These are phyloP conservation scores for Lepidonotus clava DNA, from an alignment of 2,888 invertebrate species.

Conservation along the genomic window DNA sequence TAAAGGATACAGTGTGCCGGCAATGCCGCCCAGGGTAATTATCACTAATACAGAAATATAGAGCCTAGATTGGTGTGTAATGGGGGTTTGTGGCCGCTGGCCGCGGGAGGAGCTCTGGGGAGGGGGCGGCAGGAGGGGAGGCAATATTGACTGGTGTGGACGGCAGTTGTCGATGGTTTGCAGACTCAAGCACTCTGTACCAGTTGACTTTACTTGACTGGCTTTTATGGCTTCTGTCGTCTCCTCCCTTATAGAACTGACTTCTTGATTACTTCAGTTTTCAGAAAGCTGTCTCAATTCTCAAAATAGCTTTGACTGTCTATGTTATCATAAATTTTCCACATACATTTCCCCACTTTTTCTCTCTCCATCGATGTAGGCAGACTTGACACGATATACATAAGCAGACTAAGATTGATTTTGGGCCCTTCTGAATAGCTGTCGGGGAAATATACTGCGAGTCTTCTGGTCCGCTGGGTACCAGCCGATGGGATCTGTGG, in stretches of 20 bases:
- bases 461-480: not conserved
- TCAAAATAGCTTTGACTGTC: not conserved
- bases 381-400: not conserved
- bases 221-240: constrained; percentile 16
- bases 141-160: not conserved
- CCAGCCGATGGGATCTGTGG: constrained; percentile 4
- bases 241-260: not conserved
- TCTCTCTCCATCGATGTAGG: too few relatives aligned
- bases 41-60: constrained; percentile 51
- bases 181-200: not conserved
- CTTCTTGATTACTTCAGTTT: too few relatives aligned
- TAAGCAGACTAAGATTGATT: not conserved
- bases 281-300: not conserved
- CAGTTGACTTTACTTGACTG: not conserved
- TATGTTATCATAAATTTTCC: too few relatives aligned
- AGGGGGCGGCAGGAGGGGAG: not conserved
- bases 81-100: constrained; percentile 35
- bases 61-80: constrained; percentile 45
- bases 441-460: not conserved
- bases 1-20: constrained; percentile 15
- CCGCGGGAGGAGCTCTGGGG: not conserved
- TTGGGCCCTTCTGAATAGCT: not conserved
- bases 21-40: constrained; percentile 19
- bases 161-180: not conserved
- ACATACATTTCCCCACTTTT: too few relatives aligned